Base-by-base conservation (phyloP, 2,113 vertebrate species). In the Protobothrops mucrosquamatus region DNA sequence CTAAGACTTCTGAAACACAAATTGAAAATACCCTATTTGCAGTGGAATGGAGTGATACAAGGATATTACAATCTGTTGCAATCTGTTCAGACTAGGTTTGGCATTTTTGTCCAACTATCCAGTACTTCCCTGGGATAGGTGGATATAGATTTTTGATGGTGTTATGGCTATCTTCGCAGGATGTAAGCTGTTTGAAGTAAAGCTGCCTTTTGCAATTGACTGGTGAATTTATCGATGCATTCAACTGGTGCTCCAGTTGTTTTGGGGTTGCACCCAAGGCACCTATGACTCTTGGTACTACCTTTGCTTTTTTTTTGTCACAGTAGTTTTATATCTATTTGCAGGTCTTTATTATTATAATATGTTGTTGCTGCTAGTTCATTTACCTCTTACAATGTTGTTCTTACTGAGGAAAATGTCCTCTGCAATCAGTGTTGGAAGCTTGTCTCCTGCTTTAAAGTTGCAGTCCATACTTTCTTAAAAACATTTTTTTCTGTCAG, bases 341-440 rank as follows among this genome's bases (percentile, higher is more conserved):
- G 10, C 61, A 64, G 26, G 26, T 14, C 26, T 64, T 64, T 29
- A 64, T 64, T 64, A 11, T 64, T 64, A 12, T 29, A 29, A n/a
- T n/a, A n/a, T 34, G 29, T 15, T 69, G 64, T n/a, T 69, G 29
- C 14, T 34, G 29, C 64, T 69, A 29, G 5, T 74, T 34, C 64
- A 74, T 74, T 51, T 69, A 6, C 4, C 18, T 91, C 61, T 29
- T 29, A 64, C 55, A 57, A 0, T 52, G 51, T 12, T 92, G 85
- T 34, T 39, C 20, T 92, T 48, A 46, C 51, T 46, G 22, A 64
- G n/a, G 15, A 0, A 93, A 89, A 90, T 2, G 61, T 11, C 15
- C 1, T 94, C 56, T 94, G 52, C 26, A 64, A 48, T 34, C 22
- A 89, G 22, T 64, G 43, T 64, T 90, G 92, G 56, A 88, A 92